A percentile compares a stretch with the other conserved stretches of the same genome.
Evolutionary conservation across 2,888 invertebrate species (phyloP).

Genomic region (Ormyrus pomaceus): DNA sequence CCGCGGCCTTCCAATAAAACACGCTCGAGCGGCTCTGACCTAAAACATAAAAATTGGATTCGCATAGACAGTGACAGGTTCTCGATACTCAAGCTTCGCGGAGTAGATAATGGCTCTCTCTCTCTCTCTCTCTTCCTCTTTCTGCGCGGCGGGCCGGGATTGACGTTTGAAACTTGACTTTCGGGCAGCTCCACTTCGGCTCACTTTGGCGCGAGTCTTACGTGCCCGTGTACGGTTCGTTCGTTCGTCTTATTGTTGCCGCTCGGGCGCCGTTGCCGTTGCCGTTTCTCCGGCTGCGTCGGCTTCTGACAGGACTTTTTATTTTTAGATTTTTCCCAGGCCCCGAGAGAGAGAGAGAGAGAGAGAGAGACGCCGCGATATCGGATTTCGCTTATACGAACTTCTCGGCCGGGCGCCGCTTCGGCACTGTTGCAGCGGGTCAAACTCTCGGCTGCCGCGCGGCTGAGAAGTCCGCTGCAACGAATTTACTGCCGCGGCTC

Average conservation of each 20-base stretch:
- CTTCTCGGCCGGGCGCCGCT: neutral
- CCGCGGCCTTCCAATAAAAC: conserved; percentile 53
- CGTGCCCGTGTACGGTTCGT: neutral
- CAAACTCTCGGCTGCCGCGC: too few relatives aligned
- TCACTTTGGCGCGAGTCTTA: neutral
- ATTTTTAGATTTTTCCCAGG: conserved; percentile 2
- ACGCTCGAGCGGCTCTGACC: conserved; percentile 57
- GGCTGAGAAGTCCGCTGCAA: too few relatives aligned
- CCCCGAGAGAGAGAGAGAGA: neutral
- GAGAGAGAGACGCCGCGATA: neutral
- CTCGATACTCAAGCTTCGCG: conserved; percentile 64
- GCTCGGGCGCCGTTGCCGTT: neutral
- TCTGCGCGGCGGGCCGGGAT: conserved; percentile 52
- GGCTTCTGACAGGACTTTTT: neutral
- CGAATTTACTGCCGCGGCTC: too few relatives aligned
- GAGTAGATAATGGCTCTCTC: conserved; percentile 62
- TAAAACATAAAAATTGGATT: conserved; percentile 66
- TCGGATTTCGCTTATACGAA: conserved; percentile 20
- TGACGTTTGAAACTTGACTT: conserved; percentile 59
- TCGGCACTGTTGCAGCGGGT: too few relatives aligned
- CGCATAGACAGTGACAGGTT: conserved; percentile 66
- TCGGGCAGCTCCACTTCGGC: conserved; percentile 3
- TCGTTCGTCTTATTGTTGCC: neutral
- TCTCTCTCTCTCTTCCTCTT: conserved; percentile 37
- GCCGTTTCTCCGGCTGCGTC: neutral